phyloP scores from a whole-genome alignment of 2,113 vertebrate species.

The Lasiurus cinereus region DNA sequence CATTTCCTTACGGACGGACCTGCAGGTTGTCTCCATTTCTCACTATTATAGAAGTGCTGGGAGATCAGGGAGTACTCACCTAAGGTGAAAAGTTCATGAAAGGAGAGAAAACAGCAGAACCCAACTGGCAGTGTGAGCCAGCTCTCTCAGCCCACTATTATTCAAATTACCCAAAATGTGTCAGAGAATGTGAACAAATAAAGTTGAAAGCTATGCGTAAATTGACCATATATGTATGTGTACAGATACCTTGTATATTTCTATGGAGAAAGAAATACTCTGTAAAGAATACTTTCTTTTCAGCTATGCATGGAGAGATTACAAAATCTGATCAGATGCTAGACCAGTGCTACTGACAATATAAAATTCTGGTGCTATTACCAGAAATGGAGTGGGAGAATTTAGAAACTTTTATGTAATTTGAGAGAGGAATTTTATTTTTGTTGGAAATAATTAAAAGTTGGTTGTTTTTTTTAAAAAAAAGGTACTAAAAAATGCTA shows the following conservation, averaged over 20 bases:
- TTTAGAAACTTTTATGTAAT: slow-evolving; percentile 1
- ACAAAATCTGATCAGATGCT: not conserved
- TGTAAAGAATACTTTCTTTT: not conserved
- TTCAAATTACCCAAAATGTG: not conserved
- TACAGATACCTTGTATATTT: not conserved
- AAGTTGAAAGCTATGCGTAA: not conserved
- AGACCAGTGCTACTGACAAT: not conserved
- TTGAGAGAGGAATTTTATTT: slow-evolving; percentile 25
- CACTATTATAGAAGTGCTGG: not conserved
- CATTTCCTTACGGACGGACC: not conserved
- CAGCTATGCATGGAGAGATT: not conserved
- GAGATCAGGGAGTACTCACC: not conserved
- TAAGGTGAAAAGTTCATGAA: not conserved
- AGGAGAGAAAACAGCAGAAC: not conserved
- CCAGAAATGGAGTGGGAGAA: not conserved
- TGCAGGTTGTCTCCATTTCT: not conserved
- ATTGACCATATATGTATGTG: not conserved
- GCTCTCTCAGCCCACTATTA: not conserved
- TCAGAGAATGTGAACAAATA: not conserved
- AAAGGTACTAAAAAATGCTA: not conserved
- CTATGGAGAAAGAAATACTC: not conserved
- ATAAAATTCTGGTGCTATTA: not conserved
- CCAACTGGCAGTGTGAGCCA: not conserved
- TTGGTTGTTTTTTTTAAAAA: not conserved
- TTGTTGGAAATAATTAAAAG: slow-evolving; percentile 45